These are phyloP conservation scores for Halisarca cf. caerulea DNA, from an alignment of 37 sponge, comb jelly and placozoan genomes.

Conservation along the genomic window DNA sequence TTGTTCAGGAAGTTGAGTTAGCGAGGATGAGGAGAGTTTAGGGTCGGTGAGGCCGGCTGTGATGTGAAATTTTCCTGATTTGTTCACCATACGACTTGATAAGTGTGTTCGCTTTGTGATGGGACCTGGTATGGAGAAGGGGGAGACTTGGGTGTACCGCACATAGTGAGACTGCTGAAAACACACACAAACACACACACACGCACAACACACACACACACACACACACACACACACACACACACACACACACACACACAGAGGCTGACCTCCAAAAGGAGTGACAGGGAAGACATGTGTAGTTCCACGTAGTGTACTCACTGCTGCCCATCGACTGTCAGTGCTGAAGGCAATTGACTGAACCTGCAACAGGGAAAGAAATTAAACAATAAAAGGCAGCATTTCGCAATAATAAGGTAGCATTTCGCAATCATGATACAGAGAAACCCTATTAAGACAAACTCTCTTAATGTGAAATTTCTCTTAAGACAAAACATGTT, in stretches of 20 bases:
- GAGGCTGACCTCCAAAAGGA: constrained; percentile 79
- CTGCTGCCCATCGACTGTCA: constrained; percentile 93
- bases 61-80: constrained; percentile 86
- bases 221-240: background rate
- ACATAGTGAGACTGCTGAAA: background rate
- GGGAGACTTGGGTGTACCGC: background rate
- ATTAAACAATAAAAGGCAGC: background rate
- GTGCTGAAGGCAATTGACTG: constrained; percentile 77
- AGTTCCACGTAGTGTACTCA: constrained; percentile 86
- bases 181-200: constrained; percentile 2
- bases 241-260: background rate
- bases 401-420: too few species aligned
- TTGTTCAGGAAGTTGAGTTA: background rate
- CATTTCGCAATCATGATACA: too few species aligned
- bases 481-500: too few species aligned
- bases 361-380: constrained; percentile 47
- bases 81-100: constrained; percentile 77
- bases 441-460: too few species aligned
- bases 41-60: constrained; percentile 86
- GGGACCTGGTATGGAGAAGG: constrained; percentile 21
- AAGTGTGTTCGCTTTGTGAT: constrained; percentile 85
- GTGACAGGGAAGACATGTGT: constrained; percentile 95
- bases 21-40: background rate
- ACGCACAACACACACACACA: background rate
- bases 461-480: too few species aligned